phyloP scores from a whole-genome alignment of 2,113 vertebrate species.

The Stegastes partitus region DNA sequence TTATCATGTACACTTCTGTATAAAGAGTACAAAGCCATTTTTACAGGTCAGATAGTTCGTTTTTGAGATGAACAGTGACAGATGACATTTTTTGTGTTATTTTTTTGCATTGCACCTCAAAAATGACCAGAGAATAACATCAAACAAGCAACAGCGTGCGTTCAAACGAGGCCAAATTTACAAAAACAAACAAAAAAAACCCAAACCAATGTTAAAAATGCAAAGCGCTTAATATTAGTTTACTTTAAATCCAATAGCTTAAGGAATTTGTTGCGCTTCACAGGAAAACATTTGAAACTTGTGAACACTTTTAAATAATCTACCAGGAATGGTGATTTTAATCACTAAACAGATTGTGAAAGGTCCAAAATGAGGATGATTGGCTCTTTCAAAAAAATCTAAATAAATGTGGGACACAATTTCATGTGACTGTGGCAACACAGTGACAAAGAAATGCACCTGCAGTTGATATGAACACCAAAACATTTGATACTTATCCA shows the following conservation, averaged over 20 bases:
- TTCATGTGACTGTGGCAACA: too few relatives aligned
- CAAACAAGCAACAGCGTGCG: conserved; percentile 20
- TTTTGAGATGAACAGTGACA: conserved; percentile 12
- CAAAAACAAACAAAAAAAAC: conserved; percentile 9
- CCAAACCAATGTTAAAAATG: background rate
- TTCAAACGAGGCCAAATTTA: conserved; percentile 17
- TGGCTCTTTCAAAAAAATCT: too few relatives aligned
- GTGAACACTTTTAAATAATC: too few relatives aligned
- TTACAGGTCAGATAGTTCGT: conserved; percentile 20
- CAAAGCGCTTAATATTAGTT: background rate
- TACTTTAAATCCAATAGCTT: background rate
- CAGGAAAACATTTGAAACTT: too few relatives aligned
- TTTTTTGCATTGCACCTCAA: conserved; percentile 29
- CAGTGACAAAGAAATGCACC: too few relatives aligned
- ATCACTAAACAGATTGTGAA: too few relatives aligned
- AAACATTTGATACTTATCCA: too few relatives aligned
- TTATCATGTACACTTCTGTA: conserved; percentile 45
- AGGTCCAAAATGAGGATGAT: too few relatives aligned
- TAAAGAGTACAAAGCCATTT: conserved; percentile 40
- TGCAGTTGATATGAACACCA: too few relatives aligned
- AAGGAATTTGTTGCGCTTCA: background rate
- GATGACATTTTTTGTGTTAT: background rate
- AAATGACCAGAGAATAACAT: conserved; percentile 30
- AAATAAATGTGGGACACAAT: too few relatives aligned
- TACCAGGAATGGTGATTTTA: too few relatives aligned